phyloP scores from a whole-genome alignment of 2,113 vertebrate genomes.

The Burhinus oedicnemus region DNA sequence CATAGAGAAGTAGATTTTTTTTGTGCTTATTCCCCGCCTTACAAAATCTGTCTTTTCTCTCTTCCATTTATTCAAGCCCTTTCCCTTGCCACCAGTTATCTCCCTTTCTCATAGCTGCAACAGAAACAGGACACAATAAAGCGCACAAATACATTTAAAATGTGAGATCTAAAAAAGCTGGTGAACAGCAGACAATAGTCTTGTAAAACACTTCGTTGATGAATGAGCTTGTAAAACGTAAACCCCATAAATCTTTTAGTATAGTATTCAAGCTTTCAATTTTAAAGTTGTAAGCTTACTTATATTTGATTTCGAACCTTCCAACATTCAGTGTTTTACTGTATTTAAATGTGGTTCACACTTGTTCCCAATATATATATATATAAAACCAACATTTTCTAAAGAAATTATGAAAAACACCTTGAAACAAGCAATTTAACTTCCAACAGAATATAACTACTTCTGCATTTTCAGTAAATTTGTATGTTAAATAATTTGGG shows the following conservation, averaged over 20 bases:
- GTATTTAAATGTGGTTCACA: background rate
- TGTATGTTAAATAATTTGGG: background rate
- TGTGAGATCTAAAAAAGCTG: background rate
- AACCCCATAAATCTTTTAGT: background rate
- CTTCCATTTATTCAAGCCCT: background rate
- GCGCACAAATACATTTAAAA: background rate
- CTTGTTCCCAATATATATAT: background rate
- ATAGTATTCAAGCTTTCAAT: background rate
- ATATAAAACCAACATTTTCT: background rate
- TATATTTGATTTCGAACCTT: background rate
- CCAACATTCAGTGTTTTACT: background rate
- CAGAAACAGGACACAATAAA: slow-evolving; percentile 5
- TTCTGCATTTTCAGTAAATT: background rate
- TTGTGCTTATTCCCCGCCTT: background rate
- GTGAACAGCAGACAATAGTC: background rate
- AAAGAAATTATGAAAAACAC: background rate
- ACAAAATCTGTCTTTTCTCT: slow-evolving; percentile 34
- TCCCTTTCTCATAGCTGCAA: slow-evolving; percentile 13
- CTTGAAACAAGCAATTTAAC: background rate
- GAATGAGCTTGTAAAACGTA: background rate
- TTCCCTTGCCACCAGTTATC: background rate
- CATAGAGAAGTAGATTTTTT: background rate
- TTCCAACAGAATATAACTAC: background rate
- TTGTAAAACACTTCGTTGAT: background rate
- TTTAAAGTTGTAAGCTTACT: background rate